Percentiles rank a stretch among this genome's conserved stretches.
These are phyloP conservation scores for Paralvinella palmiformis DNA, from an alignment of 1,140 invertebrate species.

Conservation along the genomic window DNA sequence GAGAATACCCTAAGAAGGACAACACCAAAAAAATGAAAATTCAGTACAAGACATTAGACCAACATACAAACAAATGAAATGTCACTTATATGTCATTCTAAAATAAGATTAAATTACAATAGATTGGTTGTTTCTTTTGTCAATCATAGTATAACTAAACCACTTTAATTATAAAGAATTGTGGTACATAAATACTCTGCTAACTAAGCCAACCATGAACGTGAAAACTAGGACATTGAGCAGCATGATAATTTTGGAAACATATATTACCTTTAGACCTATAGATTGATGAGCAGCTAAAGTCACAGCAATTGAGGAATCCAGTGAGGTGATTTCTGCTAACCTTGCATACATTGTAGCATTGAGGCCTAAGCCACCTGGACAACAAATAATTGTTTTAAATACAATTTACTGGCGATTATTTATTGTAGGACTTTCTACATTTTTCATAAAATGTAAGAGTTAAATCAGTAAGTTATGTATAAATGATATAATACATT, in stretches of 20 bases:
- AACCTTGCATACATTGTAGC: conserved; percentile 92
- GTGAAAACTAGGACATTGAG: neutral
- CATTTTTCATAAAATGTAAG: too few relatives aligned
- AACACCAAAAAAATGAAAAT: conserved; percentile 12
- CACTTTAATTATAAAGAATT: too few relatives aligned
- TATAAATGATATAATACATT: too few relatives aligned
- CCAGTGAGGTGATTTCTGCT: conserved; percentile 73
- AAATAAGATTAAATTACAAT: neutral
- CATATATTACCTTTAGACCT: conserved; percentile 54
- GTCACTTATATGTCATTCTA: neutral
- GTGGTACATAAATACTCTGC: neutral
- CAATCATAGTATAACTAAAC: neutral
- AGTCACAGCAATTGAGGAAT: conserved; percentile 79
- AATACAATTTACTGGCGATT: neutral
- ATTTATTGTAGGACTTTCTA: too few relatives aligned
- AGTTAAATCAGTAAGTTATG: too few relatives aligned
- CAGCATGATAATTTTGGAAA: neutral
- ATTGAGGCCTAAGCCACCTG: conserved; percentile 58
- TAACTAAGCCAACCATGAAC: neutral
- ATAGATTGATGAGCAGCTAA: conserved; percentile 57
- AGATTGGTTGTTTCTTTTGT: neutral
- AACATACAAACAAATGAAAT: neutral
- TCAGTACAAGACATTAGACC: neutral
- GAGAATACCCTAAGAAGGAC: conserved; percentile 37
- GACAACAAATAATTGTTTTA: conserved; percentile 3